These are phyloP conservation scores for Sycophaga agraensis DNA, from an alignment of 1,140 invertebrate genomes.

Conservation along the genomic window DNA sequence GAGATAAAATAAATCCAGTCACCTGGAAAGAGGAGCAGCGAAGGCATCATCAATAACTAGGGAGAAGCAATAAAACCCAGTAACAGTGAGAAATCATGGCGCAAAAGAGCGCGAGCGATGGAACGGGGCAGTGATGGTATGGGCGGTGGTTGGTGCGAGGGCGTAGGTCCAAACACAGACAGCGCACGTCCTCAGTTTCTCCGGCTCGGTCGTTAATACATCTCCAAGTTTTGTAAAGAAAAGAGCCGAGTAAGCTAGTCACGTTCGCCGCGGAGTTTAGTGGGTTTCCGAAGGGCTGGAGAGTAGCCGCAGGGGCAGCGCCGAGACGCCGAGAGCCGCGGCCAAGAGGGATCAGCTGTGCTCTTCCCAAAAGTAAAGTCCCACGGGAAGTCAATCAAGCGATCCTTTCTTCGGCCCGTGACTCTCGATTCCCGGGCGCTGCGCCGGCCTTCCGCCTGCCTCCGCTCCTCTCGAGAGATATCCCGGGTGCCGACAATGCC, in stretches of 20 bases:
- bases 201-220: conserved; percentile 19
- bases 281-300: conserved; percentile 21
- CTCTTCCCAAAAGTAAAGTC: conserved; percentile 51
- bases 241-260: conserved; percentile 28
- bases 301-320: too few relatives aligned
- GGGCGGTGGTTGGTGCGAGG: too few relatives aligned
- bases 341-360: conserved; percentile 49
- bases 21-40: too few relatives aligned
- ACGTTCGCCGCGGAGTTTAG: conserved; percentile 33
- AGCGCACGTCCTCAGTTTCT: conserved; percentile 5
- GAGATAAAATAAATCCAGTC: too few relatives aligned
- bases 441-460: too few relatives aligned
- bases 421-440: too few relatives aligned
- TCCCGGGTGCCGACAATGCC: too few relatives aligned
- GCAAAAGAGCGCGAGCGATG: background rate
- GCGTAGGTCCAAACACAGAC: too few relatives aligned
- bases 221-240: conserved; percentile 24
- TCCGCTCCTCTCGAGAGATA: background rate
- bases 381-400: conserved; percentile 59
- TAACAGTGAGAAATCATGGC: background rate
- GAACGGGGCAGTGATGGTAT: background rate
- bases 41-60: too few relatives aligned
- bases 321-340: conserved; percentile 23
- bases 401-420: conserved; percentile 47
- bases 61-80: background rate